phyloP scores from a whole-genome alignment of 2,888 invertebrate genomes.

The Alviniconcha strummeri region DNA sequence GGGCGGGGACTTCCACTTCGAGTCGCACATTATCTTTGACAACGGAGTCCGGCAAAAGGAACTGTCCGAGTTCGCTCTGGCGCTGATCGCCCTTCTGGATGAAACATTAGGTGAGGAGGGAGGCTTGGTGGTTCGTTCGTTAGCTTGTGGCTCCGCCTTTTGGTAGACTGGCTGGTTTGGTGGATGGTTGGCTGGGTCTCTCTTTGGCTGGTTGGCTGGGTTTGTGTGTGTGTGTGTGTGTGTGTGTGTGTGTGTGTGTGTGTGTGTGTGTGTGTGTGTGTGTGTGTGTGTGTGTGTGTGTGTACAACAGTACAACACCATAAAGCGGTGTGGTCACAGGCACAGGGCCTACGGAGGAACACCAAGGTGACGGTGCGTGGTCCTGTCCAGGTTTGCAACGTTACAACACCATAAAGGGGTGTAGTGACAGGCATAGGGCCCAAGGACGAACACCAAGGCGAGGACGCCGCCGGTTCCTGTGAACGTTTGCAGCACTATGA shows the following conservation, averaged over 20 bases:
- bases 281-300: too few relatives aligned
- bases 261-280: background rate
- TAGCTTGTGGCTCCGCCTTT: background rate
- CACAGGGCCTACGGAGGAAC: too few relatives aligned
- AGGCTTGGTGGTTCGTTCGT: background rate
- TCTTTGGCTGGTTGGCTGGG: background rate
- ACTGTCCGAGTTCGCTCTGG: conserved; percentile 59
- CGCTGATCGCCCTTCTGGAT: conserved; percentile 57
- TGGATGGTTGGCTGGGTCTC: background rate
- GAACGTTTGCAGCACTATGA: too few relatives aligned
- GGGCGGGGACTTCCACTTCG: conserved; percentile 54
- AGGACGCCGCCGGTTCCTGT: too few relatives aligned
- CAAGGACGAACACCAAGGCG: too few relatives aligned
- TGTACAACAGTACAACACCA: too few relatives aligned
- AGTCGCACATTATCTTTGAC: conserved; percentile 68
- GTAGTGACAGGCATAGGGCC: too few relatives aligned
- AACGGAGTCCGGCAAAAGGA: conserved; percentile 60
- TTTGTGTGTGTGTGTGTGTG: background rate
- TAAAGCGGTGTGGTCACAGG: too few relatives aligned
- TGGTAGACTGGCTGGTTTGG: background rate
- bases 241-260: background rate
- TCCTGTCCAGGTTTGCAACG: too few relatives aligned
- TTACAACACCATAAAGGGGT: too few relatives aligned
- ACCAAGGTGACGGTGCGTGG: too few relatives aligned
- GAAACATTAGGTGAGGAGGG: conserved; percentile 52